Conservation (phyloP, 2,113 vertebrate species). For the Calidris pygmaea region DNA sequence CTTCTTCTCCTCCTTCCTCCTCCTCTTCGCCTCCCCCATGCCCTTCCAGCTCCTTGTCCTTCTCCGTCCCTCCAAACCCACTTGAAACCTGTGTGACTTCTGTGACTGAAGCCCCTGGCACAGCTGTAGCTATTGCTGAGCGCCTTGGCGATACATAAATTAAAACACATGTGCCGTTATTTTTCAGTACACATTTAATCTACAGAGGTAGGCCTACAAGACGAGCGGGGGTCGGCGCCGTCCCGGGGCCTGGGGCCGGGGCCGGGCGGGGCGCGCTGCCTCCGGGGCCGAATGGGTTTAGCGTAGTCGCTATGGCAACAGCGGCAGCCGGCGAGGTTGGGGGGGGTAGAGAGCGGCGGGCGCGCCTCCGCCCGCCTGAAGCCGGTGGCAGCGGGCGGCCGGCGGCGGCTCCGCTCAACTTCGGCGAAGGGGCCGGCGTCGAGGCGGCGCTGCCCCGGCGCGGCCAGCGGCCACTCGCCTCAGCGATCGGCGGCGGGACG, state of each 20-base stretch:
- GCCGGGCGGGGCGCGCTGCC: background rate
- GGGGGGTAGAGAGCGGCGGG: constrained; percentile 31
- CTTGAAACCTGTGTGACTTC: background rate
- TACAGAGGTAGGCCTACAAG: rapidly evolving
- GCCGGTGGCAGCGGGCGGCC: background rate
- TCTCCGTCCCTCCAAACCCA: background rate
- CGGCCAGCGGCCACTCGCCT: background rate
- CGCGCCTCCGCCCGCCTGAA: background rate
- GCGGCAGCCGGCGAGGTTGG: background rate
- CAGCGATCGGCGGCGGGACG: background rate
- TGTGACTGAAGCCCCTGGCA: background rate
- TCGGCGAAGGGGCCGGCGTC: background rate
- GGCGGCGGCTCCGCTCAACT: background rate
- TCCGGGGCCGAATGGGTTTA: constrained; percentile 73
- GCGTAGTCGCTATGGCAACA: constrained; percentile 80
- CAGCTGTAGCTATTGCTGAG: background rate
- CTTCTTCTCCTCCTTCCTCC: too few relatives aligned
- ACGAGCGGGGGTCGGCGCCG: background rate
- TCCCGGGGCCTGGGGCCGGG: background rate
- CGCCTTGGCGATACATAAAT: background rate
- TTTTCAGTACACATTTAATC: background rate
- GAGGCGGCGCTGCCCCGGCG: background rate
- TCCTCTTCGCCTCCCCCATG: background rate
- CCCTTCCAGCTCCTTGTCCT: background rate
- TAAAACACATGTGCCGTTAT: rapidly evolving